phyloP scores from a whole-genome alignment of 2,888 invertebrate genomes.

The Pantelozetes paolii region DNA sequence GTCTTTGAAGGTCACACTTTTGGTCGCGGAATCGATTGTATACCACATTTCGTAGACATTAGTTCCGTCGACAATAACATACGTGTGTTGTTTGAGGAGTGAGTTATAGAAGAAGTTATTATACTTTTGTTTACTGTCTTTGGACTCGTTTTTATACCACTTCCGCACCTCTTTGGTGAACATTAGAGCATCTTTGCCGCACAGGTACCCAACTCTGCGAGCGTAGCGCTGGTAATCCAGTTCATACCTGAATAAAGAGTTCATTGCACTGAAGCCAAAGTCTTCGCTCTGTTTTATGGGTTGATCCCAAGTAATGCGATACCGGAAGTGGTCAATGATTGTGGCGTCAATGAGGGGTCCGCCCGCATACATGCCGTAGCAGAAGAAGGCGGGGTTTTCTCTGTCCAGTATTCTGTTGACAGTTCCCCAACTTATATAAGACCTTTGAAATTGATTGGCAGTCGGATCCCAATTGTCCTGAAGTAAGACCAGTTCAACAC shows the following conservation, averaged over 20 bases:
- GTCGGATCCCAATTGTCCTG: not conserved
- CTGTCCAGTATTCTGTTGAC: not conserved
- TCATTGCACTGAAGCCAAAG: not conserved
- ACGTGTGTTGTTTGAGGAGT: not conserved
- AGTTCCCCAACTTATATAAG: no score
- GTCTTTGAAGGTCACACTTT: not conserved
- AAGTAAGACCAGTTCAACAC: not conserved
- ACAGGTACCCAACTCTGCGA: not conserved
- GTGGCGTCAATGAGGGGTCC: not conserved
- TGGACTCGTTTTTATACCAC: not conserved
- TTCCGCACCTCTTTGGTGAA: not conserved
- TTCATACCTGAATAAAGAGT: not conserved
- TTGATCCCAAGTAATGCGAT: not conserved
- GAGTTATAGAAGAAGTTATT: no score
- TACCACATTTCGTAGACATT: not conserved
- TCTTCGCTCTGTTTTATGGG: not conserved
- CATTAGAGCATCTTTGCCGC: not conserved
- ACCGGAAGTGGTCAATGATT: no score
- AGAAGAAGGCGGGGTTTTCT: not conserved
- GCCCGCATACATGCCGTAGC: slow-evolving; percentile 1
- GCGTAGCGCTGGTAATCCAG: not conserved
- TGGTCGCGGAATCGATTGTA: not conserved
- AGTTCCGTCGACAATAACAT: not conserved
- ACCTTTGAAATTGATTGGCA: no score
- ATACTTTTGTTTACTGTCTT: no score